Conservation (phyloP, 2,888 invertebrate genomes). For the Blastobasis lacticolella region DNA sequence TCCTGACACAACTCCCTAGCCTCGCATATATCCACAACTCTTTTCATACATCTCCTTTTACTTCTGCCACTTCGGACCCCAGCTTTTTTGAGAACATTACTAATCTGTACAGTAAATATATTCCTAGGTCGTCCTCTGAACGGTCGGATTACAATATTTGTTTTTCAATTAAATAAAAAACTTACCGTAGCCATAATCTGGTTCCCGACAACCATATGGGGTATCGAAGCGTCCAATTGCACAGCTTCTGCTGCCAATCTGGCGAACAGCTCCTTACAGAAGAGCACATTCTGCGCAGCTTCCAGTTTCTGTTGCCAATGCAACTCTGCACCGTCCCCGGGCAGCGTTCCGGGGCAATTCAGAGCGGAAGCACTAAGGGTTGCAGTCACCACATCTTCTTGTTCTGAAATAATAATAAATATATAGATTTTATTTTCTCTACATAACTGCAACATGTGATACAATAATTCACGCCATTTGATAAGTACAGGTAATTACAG, state of each 20-base stretch:
- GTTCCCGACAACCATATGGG: slow-evolving; percentile 97
- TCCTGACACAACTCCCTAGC: too few species aligned
- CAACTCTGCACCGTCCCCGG: slow-evolving; percentile 77
- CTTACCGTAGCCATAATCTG: slow-evolving; percentile 94
- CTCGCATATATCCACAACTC: too few species aligned
- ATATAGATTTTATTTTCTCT: too few species aligned
- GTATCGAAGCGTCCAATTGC: slow-evolving; percentile 92
- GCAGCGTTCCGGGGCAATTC: slow-evolving; percentile 76
- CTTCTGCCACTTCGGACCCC: too few species aligned
- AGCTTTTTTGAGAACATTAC: too few species aligned
- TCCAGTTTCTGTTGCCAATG: slow-evolving; percentile 98
- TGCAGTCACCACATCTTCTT: slow-evolving; percentile 91
- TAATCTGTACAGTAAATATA: too few species aligned
- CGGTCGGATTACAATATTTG: too few species aligned
- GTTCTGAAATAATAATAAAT: slow-evolving; percentile 78
- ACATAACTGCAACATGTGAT: too few species aligned
- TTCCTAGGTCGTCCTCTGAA: too few species aligned
- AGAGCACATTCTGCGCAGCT: slow-evolving; percentile 96
- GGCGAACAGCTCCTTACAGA: slow-evolving; percentile 96
- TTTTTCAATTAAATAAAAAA: neutral
- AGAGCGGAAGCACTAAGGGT: slow-evolving; percentile 85
- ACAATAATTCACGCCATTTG: too few species aligned
- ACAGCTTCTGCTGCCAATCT: slow-evolving; percentile 96
- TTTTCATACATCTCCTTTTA: too few species aligned
- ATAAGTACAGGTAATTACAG: too few species aligned